Conservation (phyloP, 2,888 invertebrate genomes). For the Quadriops clusia region DNA sequence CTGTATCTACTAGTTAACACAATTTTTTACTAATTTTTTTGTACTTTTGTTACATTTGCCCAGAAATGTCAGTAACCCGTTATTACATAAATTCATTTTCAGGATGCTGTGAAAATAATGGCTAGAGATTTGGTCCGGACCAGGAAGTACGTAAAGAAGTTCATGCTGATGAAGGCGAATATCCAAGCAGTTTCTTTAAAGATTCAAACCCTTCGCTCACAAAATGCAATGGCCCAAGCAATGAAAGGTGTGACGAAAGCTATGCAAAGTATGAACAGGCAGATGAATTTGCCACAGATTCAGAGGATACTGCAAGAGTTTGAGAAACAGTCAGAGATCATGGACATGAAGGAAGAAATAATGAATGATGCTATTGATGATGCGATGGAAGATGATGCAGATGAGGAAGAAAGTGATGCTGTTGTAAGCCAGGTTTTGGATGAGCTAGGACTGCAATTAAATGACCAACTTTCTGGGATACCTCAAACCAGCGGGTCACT, state of each 20-base stretch:
- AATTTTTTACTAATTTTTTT: too few relatives aligned
- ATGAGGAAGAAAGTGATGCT: conserved; percentile 95
- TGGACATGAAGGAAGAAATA: conserved; percentile 99
- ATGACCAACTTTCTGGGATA: conserved; percentile 81
- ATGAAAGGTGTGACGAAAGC: conserved; percentile 98
- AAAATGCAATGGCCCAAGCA: conserved; percentile 98
- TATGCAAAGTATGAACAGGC: conserved; percentile 96
- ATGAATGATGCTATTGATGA: conserved; percentile 99
- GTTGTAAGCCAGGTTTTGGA: conserved; percentile 93
- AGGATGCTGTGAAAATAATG: conserved; percentile 99
- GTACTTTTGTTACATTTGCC: too few relatives aligned
- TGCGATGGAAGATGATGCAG: conserved; percentile 96
- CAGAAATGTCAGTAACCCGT: too few relatives aligned
- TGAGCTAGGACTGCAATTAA: conserved; percentile 91
- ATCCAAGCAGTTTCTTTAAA: conserved; percentile 51
- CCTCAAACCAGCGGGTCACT: conserved; percentile 56
- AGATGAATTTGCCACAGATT: conserved; percentile 95
- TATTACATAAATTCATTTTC: conserved; percentile 16
- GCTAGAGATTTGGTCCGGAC: conserved; percentile 97
- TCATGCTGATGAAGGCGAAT: conserved; percentile 98
- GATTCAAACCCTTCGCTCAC: conserved; percentile 53
- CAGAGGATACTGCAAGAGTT: conserved; percentile 95
- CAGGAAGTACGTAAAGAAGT: conserved; percentile 89
- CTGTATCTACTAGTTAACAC: too few relatives aligned
- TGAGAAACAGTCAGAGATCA: conserved; percentile 98